These are phyloP conservation scores for Lepas anatifera DNA, from an alignment of 2,888 invertebrate genomes.

Conservation along the genomic window DNA sequence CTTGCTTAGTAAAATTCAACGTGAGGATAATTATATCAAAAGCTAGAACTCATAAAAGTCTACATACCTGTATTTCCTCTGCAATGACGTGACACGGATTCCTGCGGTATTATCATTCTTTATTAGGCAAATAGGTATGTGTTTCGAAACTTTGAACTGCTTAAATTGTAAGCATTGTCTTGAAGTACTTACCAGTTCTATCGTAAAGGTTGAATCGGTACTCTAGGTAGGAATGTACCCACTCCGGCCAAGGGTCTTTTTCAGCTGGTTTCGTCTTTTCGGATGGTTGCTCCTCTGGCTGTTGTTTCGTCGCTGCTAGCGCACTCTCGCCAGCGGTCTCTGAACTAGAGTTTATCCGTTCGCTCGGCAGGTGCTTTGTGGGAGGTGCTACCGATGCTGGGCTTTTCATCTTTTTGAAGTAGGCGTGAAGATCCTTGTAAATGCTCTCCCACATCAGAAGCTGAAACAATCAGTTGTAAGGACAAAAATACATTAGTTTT, in stretches of 20 bases:
- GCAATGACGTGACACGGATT: no score
- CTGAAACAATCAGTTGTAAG: background rate
- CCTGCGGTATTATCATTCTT: no score
- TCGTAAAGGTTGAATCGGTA: constrained; percentile 2
- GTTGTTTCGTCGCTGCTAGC: background rate
- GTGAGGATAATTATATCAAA: no score
- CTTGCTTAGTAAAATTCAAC: no score
- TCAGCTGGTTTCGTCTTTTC: background rate
- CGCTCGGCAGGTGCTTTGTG: background rate
- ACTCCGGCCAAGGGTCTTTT: background rate
- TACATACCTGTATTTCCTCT: no score
- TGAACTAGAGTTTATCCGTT: background rate
- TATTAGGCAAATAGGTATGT: no score
- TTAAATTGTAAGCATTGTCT: no score
- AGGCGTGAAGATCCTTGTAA: background rate
- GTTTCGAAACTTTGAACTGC: no score
- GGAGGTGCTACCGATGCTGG: background rate
- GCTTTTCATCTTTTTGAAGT: background rate
- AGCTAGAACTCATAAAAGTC: no score
- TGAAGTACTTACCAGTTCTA: background rate
- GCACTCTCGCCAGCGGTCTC: background rate
- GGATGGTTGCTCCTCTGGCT: background rate
- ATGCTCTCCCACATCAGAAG: constrained; percentile 4
- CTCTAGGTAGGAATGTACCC: background rate
- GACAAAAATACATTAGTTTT: no score